Conservation (phyloP, 1,140 invertebrate genomes). For the Melitaea cinxia region DNA sequence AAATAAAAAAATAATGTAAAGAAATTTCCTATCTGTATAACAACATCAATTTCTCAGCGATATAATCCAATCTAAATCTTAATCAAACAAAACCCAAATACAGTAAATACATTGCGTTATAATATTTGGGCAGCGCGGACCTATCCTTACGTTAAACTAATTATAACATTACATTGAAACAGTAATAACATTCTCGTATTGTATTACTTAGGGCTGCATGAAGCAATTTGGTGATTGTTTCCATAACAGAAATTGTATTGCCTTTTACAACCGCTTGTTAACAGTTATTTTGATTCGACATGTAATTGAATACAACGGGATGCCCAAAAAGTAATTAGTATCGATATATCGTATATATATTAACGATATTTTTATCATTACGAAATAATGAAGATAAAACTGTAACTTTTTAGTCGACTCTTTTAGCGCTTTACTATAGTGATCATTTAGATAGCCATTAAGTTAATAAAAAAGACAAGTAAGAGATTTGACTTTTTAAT, state of each 20-base stretch:
- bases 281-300: slow-evolving; percentile 1
- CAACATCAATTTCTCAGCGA: neutral
- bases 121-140: neutral
- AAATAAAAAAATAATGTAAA: neutral
- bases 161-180: slow-evolving; percentile 49
- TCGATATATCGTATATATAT: too few species aligned
- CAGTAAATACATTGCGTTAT: neutral
- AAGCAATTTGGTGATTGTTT: slow-evolving; percentile 62
- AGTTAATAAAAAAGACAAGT: too few species aligned
- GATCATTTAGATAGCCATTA: too few species aligned
- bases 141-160: slow-evolving; percentile 33
- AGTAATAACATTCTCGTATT: slow-evolving; percentile 47
- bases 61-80: neutral
- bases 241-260: slow-evolving; percentile 48
- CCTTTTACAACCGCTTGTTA: slow-evolving; percentile 13
- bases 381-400: too few species aligned
- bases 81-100: neutral
- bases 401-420: too few species aligned
- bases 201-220: slow-evolving; percentile 52
- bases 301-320: neutral
- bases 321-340: too few species aligned
- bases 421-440: too few species aligned
- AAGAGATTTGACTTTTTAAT: too few species aligned
- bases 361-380: too few species aligned
- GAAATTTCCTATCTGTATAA: neutral